These are phyloP conservation scores for Zaprionus bogoriensis DNA, from an alignment of 2,888 invertebrate genomes.

Conservation along the genomic window DNA sequence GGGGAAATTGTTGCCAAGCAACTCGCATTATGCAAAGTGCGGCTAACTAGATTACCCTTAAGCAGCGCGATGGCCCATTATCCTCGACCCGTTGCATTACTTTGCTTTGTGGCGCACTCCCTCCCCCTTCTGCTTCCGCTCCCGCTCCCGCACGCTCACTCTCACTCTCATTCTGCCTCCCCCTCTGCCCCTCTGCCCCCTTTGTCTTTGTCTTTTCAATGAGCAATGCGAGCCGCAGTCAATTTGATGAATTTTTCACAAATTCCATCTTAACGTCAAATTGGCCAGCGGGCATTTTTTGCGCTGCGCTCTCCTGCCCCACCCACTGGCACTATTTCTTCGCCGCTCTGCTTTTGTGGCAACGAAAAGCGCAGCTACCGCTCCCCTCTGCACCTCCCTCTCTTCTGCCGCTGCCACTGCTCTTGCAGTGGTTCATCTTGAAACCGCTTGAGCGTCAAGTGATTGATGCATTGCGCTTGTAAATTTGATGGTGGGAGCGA, in stretches of 20 bases:
- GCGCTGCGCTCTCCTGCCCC: neutral
- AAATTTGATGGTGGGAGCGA: constrained; percentile 70
- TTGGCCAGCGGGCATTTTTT: constrained; percentile 56
- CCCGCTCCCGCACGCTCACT: neutral
- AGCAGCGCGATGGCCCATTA: constrained; percentile 4
- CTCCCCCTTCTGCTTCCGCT: neutral
- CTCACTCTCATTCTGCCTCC: neutral
- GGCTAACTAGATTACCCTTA: constrained; percentile 56
- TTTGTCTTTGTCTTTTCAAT: constrained; percentile 49
- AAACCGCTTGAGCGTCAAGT: constrained; percentile 61
- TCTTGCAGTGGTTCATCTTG: constrained; percentile 39
- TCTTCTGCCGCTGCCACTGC: neutral
- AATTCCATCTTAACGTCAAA: constrained; percentile 76
- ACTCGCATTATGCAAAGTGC: constrained; percentile 62
- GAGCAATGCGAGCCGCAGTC: constrained; percentile 62
- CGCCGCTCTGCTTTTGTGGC: constrained; percentile 27
- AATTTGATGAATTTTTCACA: constrained; percentile 75
- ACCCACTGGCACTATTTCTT: neutral
- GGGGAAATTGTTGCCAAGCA: constrained; percentile 52
- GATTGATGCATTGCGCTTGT: constrained; percentile 76
- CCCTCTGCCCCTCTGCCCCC: neutral
- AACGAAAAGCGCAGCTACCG: constrained; percentile 56
- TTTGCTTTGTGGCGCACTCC: neutral
- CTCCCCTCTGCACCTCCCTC: neutral
- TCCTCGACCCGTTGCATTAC: constrained; percentile 13